These are phyloP conservation scores for Saccopteryx bilineata DNA, from an alignment of 2,113 vertebrate genomes.

Conservation along the genomic window DNA sequence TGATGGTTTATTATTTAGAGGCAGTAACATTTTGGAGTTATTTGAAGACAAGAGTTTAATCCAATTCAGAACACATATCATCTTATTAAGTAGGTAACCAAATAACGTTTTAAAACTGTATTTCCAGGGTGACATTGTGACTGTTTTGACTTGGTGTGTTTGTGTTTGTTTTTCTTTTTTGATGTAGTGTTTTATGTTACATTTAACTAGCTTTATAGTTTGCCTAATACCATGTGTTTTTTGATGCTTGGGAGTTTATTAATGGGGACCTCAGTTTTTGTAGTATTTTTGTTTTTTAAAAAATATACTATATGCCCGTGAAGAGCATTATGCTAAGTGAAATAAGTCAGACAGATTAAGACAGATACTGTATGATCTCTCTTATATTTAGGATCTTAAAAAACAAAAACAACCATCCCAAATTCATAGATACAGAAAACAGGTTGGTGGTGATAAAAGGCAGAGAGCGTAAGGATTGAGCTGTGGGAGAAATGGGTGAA, in stretches of 20 bases:
- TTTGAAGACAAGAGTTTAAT: not conserved
- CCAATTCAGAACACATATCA: not conserved
- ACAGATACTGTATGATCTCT: not conserved
- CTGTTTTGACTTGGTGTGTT: conserved; percentile 9
- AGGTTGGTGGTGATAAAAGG: not conserved
- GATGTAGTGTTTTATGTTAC: not conserved
- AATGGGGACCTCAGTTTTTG: not conserved
- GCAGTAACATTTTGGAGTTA: not conserved
- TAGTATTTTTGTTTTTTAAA: conserved; percentile 54
- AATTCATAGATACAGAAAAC: not conserved
- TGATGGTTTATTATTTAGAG: conserved; percentile 48
- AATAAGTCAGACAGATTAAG: not conserved
- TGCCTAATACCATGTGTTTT: not conserved
- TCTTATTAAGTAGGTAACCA: conserved; percentile 37
- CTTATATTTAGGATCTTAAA: not conserved
- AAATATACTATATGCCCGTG: not conserved
- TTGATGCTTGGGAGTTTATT: not conserved
- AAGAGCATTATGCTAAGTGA: not conserved
- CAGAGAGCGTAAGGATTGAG: not conserved
- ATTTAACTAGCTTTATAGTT: not conserved
- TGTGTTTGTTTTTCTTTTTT: not conserved
- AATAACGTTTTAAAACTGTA: not conserved
- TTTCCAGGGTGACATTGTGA: not conserved
- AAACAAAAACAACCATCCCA: not conserved
- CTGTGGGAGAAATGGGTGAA: not conserved